These are phyloP conservation scores for Drosophila willistoni DNA, from an alignment of 1,140 invertebrate genomes.

Conservation along the genomic window DNA sequence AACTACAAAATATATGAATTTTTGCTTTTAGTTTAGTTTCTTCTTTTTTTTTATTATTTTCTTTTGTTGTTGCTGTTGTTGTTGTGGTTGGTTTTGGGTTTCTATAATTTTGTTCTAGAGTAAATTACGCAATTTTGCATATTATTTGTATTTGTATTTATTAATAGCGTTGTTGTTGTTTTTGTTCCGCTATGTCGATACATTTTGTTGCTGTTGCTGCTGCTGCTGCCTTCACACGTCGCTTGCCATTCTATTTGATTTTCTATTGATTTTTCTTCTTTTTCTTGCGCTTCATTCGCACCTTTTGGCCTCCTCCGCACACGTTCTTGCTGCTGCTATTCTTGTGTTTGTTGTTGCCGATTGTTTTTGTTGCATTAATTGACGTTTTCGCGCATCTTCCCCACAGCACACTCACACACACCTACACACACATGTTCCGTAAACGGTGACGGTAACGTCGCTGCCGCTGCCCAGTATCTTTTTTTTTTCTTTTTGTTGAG, in stretches of 20 bases:
- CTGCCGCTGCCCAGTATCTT: constrained; percentile 18
- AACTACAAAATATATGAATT: constrained; percentile 37
- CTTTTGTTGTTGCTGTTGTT: constrained; percentile 4
- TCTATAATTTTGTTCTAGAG: constrained; percentile 23
- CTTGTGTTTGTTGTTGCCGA: constrained; percentile 29
- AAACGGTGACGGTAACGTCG: constrained; percentile 15
- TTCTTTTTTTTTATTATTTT: constrained; percentile 3
- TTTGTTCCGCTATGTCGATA: constrained; percentile 52
- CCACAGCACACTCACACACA: constrained; percentile 25
- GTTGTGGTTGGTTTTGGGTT: constrained; percentile 18
- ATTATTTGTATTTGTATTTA: constrained; percentile 67
- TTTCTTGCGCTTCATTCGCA: constrained; percentile 78
- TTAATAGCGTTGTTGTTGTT: constrained; percentile 52
- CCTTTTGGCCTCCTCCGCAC: constrained; percentile 59
- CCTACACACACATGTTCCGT: constrained; percentile 16
- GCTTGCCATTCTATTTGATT: constrained; percentile 44
- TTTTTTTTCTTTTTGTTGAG: background rate
- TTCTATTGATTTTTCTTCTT: constrained; percentile 73
- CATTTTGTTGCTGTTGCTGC: constrained; percentile 49
- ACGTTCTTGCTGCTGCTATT: constrained; percentile 32
- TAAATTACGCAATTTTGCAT: constrained; percentile 69
- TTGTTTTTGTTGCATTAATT: constrained; percentile 61
- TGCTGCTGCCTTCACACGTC: constrained; percentile 35
- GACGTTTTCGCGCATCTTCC: constrained; percentile 68
- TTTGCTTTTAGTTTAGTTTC: constrained; percentile 27